phyloP scores from a whole-genome alignment of 1,140 invertebrate species.

The Trichonephila clavipes region DNA sequence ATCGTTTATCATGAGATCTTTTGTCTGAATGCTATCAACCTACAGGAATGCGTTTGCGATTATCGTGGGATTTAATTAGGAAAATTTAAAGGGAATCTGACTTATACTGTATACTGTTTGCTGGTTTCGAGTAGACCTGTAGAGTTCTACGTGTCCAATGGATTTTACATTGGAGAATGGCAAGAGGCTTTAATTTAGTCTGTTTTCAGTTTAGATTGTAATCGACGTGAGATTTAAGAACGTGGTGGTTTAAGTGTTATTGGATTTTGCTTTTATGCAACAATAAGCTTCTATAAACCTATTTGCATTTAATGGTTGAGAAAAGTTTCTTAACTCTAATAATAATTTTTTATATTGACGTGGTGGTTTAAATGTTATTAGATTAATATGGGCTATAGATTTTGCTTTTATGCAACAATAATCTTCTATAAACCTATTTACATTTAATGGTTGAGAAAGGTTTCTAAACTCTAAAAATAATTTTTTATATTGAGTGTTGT shows the following conservation, averaged over 20 bases:
- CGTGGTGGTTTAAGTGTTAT: neutral
- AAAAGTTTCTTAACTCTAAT: no score
- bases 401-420: no score
- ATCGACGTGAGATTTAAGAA: neutral
- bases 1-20: conserved; percentile 64
- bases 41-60: conserved; percentile 20
- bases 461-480: no score
- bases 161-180: neutral
- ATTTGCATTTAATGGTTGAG: no score
- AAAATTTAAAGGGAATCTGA: conserved; percentile 38
- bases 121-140: conserved; percentile 20
- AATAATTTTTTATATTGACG: no score
- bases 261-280: no score
- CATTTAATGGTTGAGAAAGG: no score
- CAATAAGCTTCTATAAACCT: no score
- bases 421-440: no score
- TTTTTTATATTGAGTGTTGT: no score
- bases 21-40: conserved; percentile 31
- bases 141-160: neutral
- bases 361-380: no score
- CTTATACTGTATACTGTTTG: neutral
- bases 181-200: conserved; percentile 4
- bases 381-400: no score
- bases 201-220: neutral
- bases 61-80: conserved; percentile 53